Evolutionary conservation across 2,888 invertebrate species (phyloP).

Genomic region (Thecocarcelia acutangulata): DNA sequence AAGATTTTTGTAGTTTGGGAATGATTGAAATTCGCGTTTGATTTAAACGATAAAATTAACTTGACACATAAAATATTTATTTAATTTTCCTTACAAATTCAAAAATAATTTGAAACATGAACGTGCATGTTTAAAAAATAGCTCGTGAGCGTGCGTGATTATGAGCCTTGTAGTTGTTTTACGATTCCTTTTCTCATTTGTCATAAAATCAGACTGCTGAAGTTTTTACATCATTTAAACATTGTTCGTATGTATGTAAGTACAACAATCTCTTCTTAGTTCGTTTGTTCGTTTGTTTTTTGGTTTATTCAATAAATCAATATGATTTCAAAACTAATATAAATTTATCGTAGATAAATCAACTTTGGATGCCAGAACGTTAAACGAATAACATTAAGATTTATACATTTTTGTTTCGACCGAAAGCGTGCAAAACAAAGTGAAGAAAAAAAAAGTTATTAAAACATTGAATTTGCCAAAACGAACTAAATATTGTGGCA

Average conservation of each 20-base stretch:
- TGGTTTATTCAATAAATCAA: constrained; percentile 19
- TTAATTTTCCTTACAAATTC: too few species aligned
- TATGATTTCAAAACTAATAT: constrained; percentile 6
- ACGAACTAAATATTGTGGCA: constrained; percentile 40
- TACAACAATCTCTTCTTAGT: neutral
- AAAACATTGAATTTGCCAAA: constrained; percentile 25
- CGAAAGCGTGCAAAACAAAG: constrained; percentile 31
- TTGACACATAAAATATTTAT: too few species aligned
- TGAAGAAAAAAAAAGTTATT: constrained; percentile 16
- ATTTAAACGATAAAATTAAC: too few species aligned
- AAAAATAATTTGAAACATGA: too few species aligned
- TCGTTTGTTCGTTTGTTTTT: neutral
- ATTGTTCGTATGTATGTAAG: neutral
- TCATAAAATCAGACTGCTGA: neutral
- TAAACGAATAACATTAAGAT: constrained; percentile 31
- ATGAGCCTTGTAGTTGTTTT: too few species aligned
- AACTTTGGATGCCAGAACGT: constrained; percentile 26
- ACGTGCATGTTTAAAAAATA: too few species aligned
- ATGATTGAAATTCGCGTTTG: too few species aligned
- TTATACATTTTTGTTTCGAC: constrained; percentile 5
- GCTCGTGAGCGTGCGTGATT: too few species aligned
- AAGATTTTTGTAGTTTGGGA: too few species aligned
- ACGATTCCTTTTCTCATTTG: too few species aligned
- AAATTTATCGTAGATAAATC: constrained; percentile 38
- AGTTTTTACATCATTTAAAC: neutral